These are phyloP conservation scores for Drosophila nigromelanica DNA, from an alignment of 1,140 invertebrate species.

Conservation along the genomic window DNA sequence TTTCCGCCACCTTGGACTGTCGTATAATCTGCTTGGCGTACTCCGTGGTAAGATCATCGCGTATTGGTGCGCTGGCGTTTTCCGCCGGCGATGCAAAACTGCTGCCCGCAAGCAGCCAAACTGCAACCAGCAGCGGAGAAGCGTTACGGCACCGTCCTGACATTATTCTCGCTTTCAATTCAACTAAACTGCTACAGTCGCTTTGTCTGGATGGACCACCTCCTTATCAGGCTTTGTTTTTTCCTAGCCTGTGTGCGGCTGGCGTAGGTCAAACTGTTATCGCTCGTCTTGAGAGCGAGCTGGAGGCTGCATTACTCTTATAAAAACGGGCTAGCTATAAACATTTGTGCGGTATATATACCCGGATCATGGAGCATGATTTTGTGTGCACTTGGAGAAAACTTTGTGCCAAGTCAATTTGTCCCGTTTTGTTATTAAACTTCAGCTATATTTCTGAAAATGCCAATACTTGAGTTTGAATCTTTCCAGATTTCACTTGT, in stretches of 20 bases:
- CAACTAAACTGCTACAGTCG: slow-evolving; percentile 43
- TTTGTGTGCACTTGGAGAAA: no score
- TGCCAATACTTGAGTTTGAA: no score
- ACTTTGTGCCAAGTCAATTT: no score
- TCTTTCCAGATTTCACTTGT: no score
- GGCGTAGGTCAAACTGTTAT: slow-evolving; percentile 59
- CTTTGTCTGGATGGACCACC: slow-evolving; percentile 9
- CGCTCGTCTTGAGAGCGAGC: slow-evolving; percentile 18
- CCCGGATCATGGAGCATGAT: not conserved
- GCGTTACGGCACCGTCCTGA: slow-evolving; percentile 21
- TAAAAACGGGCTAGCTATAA: slow-evolving; percentile 7
- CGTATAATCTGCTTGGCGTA: slow-evolving; percentile 58
- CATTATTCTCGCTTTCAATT: slow-evolving; percentile 41
- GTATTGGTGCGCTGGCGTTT: not conserved
- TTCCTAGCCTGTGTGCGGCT: slow-evolving; percentile 10
- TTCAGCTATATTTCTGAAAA: no score
- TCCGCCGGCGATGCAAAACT: slow-evolving; percentile 13
- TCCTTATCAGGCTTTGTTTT: slow-evolving; percentile 52
- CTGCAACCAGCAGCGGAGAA: slow-evolving; percentile 9
- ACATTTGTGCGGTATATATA: no score
- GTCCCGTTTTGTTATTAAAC: no score
- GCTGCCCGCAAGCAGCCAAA: not conserved
- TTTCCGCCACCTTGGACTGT: slow-evolving; percentile 63
- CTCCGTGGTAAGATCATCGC: slow-evolving; percentile 53
- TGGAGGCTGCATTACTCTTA: slow-evolving; percentile 31